Conservation (phyloP, 2,113 vertebrate genomes). For the human (Homo sapiens) region GRCh38 chr14:79417501-79418000, state of each 20-base stretch:
- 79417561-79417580: slow-evolving; percentile 26
- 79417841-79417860: slow-evolving; percentile 15
- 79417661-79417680: slow-evolving; percentile 69
- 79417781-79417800: slow-evolving; percentile 30
- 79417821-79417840: neutral
- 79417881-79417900: slow-evolving; percentile 19
- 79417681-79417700: slow-evolving; percentile 30
- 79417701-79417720: slow-evolving; percentile 23
- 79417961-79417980: neutral
- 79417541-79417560: slow-evolving; percentile 57
- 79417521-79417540: neutral
- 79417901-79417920: slow-evolving; percentile 43
- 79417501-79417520: too few species aligned
- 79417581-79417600: neutral
- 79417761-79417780: neutral
- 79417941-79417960: slow-evolving; percentile 11
- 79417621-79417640: slow-evolving; percentile 35
- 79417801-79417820: neutral
- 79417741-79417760: slow-evolving; percentile 51
- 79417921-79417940: neutral
- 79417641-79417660: slow-evolving; percentile 49
- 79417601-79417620: slow-evolving; percentile 18
- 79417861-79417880: neutral
- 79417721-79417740: neutral
- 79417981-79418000: neutral